These are phyloP conservation scores for Gavia stellata DNA, from an alignment of 2,113 vertebrate genomes.

Conservation along the genomic window DNA sequence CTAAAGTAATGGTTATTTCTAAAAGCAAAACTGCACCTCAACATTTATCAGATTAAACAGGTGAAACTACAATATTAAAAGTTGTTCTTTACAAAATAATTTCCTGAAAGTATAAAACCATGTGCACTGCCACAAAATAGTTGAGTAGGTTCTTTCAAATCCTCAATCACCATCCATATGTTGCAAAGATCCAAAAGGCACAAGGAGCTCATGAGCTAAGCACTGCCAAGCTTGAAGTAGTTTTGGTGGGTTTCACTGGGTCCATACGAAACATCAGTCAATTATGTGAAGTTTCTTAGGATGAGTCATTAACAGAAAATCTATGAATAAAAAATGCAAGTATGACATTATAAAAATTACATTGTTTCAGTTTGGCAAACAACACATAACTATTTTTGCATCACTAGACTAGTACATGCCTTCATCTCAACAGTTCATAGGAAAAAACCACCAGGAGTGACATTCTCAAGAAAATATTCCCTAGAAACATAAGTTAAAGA, in stretches of 20 bases:
- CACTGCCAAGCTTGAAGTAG: constrained; percentile 74
- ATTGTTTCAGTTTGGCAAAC: not conserved
- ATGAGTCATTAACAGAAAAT: constrained; percentile 75
- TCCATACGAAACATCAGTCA: constrained; percentile 65
- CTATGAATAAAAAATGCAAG: constrained; percentile 27
- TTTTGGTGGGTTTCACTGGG: constrained; percentile 73
- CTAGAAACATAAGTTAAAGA: not conserved
- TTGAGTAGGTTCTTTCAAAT: constrained; percentile 71
- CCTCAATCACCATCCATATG: constrained; percentile 61
- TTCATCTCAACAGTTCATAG: not conserved
- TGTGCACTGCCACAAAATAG: constrained; percentile 79
- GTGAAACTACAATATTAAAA: constrained; percentile 79
- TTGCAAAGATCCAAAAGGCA: constrained; percentile 81
- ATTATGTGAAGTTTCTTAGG: constrained; percentile 66
- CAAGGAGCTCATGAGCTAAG: constrained; percentile 77
- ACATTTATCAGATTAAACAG: constrained; percentile 70
- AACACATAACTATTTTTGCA: not conserved
- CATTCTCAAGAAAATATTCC: not conserved
- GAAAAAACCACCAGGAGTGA: not conserved
- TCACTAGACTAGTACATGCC: not conserved
- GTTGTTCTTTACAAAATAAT: constrained; percentile 80
- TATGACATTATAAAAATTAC: too few species aligned
- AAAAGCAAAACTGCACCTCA: constrained; percentile 72
- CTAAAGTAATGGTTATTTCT: constrained; percentile 68
- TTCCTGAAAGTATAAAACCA: constrained; percentile 81